A percentile compares a stretch with the other conserved stretches of the same genome.
Conservation (phyloP, 2,888 invertebrate species). For the Meloe dianella region DNA sequence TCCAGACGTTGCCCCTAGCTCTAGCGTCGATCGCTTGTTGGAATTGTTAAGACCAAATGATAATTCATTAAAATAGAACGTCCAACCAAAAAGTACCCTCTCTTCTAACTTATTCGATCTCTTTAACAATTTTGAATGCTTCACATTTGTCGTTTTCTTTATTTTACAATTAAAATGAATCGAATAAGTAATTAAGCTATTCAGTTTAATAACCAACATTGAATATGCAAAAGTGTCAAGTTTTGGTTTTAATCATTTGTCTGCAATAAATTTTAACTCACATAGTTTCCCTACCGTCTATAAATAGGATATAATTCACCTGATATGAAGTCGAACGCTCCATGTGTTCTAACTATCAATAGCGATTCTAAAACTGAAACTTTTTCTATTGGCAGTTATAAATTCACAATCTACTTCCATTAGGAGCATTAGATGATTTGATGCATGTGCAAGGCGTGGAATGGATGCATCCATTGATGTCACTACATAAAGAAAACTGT, state of each 20-base stretch:
- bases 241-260: slow-evolving; percentile 41
- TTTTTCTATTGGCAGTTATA: no score
- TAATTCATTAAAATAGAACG: slow-evolving; percentile 48
- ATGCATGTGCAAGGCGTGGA: no score
- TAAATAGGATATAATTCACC: slow-evolving; percentile 20
- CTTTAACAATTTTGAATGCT: slow-evolving; percentile 37
- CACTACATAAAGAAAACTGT: no score
- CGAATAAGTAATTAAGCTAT: slow-evolving; percentile 46
- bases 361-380: neutral
- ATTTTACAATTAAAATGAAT: slow-evolving; percentile 40
- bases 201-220: slow-evolving; percentile 45
- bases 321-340: slow-evolving; percentile 26
- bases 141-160: slow-evolving; percentile 47
- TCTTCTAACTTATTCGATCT: slow-evolving; percentile 11
- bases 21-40: slow-evolving; percentile 45
- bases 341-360: neutral
- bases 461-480: no score
- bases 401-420: no score
- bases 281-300: slow-evolving; percentile 12
- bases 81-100: slow-evolving; percentile 30
- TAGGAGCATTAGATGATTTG: no score
- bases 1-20: slow-evolving; percentile 49
- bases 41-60: slow-evolving; percentile 55
- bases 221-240: slow-evolving; percentile 45
- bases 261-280: slow-evolving; percentile 33